Conservation (phyloP, 2,888 invertebrate species). For the Drosophila multiciliata region DNA sequence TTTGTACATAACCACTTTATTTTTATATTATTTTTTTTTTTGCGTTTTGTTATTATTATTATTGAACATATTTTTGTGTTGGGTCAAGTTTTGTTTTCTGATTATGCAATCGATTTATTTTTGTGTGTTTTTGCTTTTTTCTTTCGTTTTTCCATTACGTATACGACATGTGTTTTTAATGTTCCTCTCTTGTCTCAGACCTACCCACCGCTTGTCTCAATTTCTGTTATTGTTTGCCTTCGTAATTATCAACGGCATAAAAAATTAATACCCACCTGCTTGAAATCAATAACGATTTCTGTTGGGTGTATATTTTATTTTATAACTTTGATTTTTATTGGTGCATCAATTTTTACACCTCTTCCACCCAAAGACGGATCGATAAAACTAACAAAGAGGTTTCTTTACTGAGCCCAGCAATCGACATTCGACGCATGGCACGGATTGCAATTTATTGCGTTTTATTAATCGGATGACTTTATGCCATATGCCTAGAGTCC, state of each 20-base stretch:
- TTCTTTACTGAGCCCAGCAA: conserved; percentile 18
- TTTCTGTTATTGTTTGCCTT: conserved; percentile 37
- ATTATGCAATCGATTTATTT: conserved; percentile 52
- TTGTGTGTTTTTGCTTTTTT: neutral
- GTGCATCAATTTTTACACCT: conserved; percentile 50
- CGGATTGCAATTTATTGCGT: conserved; percentile 50
- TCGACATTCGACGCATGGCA: conserved; percentile 44
- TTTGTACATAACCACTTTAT: conserved; percentile 47
- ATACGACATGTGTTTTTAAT: conserved; percentile 25
- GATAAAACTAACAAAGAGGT: conserved; percentile 40
- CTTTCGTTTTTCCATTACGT: conserved; percentile 40
- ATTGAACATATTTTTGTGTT: conserved; percentile 35
- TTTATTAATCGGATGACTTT: conserved; percentile 51
- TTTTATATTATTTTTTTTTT: conserved; percentile 21
- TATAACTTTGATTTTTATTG: conserved; percentile 61
- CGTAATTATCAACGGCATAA: conserved; percentile 66
- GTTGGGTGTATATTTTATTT: conserved; percentile 43
- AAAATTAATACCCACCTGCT: conserved; percentile 47
- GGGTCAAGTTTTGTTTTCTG: conserved; percentile 49
- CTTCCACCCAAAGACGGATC: conserved; percentile 14
- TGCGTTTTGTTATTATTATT: conserved; percentile 39
- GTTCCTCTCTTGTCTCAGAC: conserved; percentile 23
- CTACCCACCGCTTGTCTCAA: conserved; percentile 16
- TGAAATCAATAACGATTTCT: conserved; percentile 57
- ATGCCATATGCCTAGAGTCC: conserved; percentile 14